Evolutionary conservation across 2,113 vertebrate genomes (phyloP).

Genomic region (Ophthalmolycus amberensis): DNA sequence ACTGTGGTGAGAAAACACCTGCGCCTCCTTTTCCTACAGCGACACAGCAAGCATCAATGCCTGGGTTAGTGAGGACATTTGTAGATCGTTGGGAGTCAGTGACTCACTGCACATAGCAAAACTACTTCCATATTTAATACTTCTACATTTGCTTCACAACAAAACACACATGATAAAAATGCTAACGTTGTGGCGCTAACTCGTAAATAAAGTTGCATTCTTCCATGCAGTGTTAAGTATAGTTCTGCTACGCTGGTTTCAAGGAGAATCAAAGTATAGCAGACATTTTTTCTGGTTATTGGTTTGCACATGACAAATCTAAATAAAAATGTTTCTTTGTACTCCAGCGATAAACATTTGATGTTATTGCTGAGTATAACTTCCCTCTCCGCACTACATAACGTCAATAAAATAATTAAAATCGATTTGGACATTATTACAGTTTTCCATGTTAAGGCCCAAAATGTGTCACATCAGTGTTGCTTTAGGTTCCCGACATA

Average conservation of each 20-base stretch:
- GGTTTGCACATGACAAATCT: conserved; percentile 10
- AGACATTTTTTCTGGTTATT: conserved; percentile 22
- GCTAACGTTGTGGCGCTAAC: neutral
- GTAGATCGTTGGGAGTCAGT: neutral
- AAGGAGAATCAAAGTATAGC: conserved; percentile 8
- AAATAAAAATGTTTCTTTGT: conserved; percentile 7
- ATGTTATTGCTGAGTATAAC: neutral
- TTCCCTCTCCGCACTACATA: neutral
- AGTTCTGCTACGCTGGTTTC: neutral
- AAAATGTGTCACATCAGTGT: neutral
- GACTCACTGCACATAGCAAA: neutral
- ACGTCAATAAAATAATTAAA: neutral
- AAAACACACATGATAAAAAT: conserved; percentile 22
- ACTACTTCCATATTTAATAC: conserved; percentile 15
- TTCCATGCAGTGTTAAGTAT: neutral
- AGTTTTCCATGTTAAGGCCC: neutral
- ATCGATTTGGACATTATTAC: neutral
- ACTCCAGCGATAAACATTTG: neutral
- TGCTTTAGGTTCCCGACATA: neutral
- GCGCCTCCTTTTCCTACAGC: neutral
- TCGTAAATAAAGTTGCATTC: neutral
- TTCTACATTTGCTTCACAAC: conserved; percentile 36
- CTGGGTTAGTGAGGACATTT: neutral
- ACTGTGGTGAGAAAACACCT: neutral
- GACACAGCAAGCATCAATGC: neutral